Conservation (phyloP, 1,140 invertebrate species). For the Saccostrea glomerata region DNA sequence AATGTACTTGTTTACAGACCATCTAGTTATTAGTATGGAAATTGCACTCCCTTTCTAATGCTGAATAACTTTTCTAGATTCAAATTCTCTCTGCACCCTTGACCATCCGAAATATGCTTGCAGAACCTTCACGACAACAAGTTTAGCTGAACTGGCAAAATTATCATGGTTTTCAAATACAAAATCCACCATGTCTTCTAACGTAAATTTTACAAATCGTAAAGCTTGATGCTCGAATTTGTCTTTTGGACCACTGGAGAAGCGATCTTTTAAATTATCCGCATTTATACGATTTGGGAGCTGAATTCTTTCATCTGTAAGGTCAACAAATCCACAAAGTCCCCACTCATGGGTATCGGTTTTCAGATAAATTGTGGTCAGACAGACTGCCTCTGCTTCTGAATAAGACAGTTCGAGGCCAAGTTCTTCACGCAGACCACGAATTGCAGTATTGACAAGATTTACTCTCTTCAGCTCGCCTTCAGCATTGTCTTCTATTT, state of each 20-base stretch:
- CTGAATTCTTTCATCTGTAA: slow-evolving; percentile 52
- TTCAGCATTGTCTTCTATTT: not conserved
- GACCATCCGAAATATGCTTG: slow-evolving; percentile 59
- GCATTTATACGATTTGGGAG: slow-evolving; percentile 50
- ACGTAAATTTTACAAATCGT: slow-evolving; percentile 51
- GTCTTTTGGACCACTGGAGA: slow-evolving; percentile 60
- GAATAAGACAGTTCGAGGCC: slow-evolving; percentile 52
- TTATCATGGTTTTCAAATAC: slow-evolving; percentile 58
- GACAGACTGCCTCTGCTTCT: slow-evolving; percentile 57
- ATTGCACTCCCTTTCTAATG: not conserved
- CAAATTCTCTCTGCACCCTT: slow-evolving; percentile 56
- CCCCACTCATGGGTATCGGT: slow-evolving; percentile 63
- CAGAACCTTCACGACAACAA: slow-evolving; percentile 63
- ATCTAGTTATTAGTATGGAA: too few relatives aligned
- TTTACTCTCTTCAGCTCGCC: slow-evolving; percentile 17
- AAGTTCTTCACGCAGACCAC: slow-evolving; percentile 59
- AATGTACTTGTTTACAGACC: too few relatives aligned
- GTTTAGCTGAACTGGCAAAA: slow-evolving; percentile 63
- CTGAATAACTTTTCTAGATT: slow-evolving; percentile 23
- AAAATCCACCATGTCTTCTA: slow-evolving; percentile 59
- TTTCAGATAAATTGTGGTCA: slow-evolving; percentile 61
- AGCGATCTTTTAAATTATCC: slow-evolving; percentile 50
- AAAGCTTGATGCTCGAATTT: slow-evolving; percentile 61
- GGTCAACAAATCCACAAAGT: slow-evolving; percentile 60
- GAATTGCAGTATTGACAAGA: slow-evolving; percentile 56